A percentile compares a stretch with the other conserved stretches of the same genome.
Evolutionary conservation across 1,140 invertebrate species (phyloP).

Genomic region (Ceratina japonica): DNA sequence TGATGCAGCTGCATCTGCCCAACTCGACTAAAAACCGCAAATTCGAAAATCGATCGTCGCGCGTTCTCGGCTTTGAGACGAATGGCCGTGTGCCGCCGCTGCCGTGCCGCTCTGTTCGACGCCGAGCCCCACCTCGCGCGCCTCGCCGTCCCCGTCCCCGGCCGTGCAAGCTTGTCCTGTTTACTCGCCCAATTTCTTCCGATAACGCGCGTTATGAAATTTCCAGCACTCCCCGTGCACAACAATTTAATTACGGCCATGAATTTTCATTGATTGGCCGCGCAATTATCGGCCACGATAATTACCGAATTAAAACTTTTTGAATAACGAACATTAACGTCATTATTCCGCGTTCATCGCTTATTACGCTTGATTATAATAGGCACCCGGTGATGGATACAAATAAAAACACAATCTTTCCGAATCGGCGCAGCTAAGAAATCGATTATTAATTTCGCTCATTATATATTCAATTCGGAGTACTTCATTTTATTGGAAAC

Average conservation of each 20-base stretch:
- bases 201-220: constrained; percentile 13
- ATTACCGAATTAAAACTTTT: constrained; percentile 12
- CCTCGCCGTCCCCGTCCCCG: no score
- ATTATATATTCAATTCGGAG: no score
- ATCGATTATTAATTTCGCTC: no score
- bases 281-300: constrained; percentile 31
- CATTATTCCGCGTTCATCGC: neutral
- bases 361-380: neutral
- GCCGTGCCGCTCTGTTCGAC: no score
- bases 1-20: neutral
- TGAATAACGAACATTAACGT: neutral
- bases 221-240: neutral
- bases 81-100: neutral
- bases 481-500: neutral
- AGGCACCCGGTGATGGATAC: no score
- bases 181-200: constrained; percentile 20
- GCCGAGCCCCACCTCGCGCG: no score
- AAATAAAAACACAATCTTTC: no score
- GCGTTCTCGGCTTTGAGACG: constrained; percentile 21
- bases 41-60: constrained; percentile 51
- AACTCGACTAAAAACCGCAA: constrained; percentile 45
- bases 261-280: constrained; percentile 15
- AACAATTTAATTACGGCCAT: constrained; percentile 3
- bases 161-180: neutral
- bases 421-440: no score